Evolutionary conservation across 2,113 vertebrate genomes (phyloP).

Genomic region (Forbesichthys agassizii): DNA sequence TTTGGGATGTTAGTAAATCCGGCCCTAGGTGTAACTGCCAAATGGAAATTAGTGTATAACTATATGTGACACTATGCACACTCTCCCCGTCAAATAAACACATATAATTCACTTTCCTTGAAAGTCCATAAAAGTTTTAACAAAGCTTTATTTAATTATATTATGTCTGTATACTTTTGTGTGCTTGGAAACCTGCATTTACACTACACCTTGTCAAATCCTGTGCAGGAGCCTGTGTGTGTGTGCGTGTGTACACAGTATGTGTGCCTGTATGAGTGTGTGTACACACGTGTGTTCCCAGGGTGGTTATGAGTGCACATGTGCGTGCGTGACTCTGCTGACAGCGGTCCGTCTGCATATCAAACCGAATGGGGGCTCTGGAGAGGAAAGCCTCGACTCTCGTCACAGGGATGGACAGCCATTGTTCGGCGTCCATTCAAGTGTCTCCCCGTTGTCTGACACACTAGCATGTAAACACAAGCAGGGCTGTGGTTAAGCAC

Average conservation of each 20-base stretch:
- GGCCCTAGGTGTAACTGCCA: too few species aligned
- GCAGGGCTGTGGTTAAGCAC: not conserved
- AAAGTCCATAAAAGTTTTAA: slow-evolving; percentile 41
- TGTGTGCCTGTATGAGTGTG: not conserved
- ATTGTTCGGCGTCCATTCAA: slow-evolving; percentile 43
- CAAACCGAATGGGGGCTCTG: slow-evolving; percentile 32
- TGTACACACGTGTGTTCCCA: not conserved
- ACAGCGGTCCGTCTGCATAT: slow-evolving; percentile 40
- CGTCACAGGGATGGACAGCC: slow-evolving; percentile 44
- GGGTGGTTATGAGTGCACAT: not conserved
- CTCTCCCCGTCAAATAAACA: slow-evolving; percentile 6
- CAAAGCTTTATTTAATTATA: slow-evolving; percentile 12
- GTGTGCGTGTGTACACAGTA: not conserved
- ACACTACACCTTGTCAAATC: not conserved
- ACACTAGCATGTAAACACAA: not conserved
- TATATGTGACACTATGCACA: too few species aligned
- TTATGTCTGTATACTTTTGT: too few species aligned
- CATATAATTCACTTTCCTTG: slow-evolving; percentile 50
- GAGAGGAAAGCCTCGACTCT: slow-evolving; percentile 37
- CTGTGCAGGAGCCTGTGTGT: not conserved
- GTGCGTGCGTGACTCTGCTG: not conserved
- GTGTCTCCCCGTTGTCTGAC: slow-evolving; percentile 15
- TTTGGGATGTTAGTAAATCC: too few species aligned
- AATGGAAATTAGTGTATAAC: too few species aligned
- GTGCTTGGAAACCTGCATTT: not conserved